Percentiles rank a stretch among this genome's conserved stretches.
phyloP scores from a whole-genome alignment of 1,140 invertebrate species.

The Cydia splendana region DNA sequence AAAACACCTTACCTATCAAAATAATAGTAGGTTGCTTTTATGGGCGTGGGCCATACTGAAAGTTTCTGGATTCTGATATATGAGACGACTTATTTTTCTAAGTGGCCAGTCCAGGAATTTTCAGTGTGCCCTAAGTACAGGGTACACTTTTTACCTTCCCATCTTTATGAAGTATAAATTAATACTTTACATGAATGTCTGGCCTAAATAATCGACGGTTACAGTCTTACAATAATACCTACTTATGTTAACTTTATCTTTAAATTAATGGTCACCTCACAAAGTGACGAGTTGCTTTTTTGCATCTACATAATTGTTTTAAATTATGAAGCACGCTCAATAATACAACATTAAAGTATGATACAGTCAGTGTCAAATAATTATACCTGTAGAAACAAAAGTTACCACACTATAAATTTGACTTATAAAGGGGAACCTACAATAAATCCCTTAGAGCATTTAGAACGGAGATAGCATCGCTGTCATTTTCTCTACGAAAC shows the following conservation, averaged over 20 bases:
- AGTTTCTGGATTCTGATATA: too few relatives aligned
- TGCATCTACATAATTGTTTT: neutral
- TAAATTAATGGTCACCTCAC: neutral
- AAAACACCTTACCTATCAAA: too few relatives aligned
- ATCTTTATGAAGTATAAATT: neutral
- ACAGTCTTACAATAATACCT: neutral
- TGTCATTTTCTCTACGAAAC: too few relatives aligned
- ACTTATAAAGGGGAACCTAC: too few relatives aligned
- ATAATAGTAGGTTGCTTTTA: too few relatives aligned
- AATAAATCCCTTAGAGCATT: too few relatives aligned
- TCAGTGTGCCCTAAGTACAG: too few relatives aligned
- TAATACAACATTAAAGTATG: neutral
- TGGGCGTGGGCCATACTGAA: too few relatives aligned
- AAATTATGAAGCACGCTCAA: neutral
- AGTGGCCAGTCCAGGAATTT: too few relatives aligned
- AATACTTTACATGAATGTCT: neutral
- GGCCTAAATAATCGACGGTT: neutral
- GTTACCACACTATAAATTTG: too few relatives aligned
- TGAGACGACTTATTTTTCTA: too few relatives aligned
- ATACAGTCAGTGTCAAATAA: neutral
- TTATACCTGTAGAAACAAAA: neutral
- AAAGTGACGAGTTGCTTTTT: neutral
- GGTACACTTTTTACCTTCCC: neutral
- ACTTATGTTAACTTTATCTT: neutral
- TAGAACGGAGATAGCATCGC: too few relatives aligned